phyloP scores from a whole-genome alignment of 1,140 invertebrate genomes.

The Drosophila tani region DNA sequence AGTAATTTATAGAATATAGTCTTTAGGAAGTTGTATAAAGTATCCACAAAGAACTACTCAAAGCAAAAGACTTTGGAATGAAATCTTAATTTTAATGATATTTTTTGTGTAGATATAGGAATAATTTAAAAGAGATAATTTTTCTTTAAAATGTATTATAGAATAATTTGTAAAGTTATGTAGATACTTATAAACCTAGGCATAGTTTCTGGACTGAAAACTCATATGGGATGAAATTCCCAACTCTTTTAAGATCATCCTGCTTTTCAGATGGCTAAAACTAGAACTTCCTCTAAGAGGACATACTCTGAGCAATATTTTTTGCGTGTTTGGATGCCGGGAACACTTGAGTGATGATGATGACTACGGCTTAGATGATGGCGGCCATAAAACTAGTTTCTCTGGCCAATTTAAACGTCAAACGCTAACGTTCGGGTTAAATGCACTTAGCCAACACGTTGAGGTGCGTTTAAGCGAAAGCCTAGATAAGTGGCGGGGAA shows the following conservation, averaged over 20 bases:
- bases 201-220: not conserved
- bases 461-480: conserved; percentile 79
- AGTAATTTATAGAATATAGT: no score
- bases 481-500: conserved; percentile 58
- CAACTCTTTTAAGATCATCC: not conserved
- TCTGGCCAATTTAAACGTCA: conserved; percentile 77
- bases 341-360: conserved; percentile 54
- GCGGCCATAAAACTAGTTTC: conserved; percentile 62
- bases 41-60: no score
- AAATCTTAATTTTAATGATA: no score
- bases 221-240: not conserved
- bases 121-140: no score
- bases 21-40: no score
- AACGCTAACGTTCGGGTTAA: conserved; percentile 79
- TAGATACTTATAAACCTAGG: not conserved
- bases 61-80: no score
- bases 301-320: not conserved
- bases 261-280: not conserved
- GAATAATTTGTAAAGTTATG: not conserved
- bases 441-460: conserved; percentile 82
- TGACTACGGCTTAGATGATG: conserved; percentile 28
- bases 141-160: no score
- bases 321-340: not conserved
- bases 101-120: no score
- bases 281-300: no score